Conservation (phyloP, 2,888 invertebrate genomes). For the Pristionchus japonicus region DNA sequence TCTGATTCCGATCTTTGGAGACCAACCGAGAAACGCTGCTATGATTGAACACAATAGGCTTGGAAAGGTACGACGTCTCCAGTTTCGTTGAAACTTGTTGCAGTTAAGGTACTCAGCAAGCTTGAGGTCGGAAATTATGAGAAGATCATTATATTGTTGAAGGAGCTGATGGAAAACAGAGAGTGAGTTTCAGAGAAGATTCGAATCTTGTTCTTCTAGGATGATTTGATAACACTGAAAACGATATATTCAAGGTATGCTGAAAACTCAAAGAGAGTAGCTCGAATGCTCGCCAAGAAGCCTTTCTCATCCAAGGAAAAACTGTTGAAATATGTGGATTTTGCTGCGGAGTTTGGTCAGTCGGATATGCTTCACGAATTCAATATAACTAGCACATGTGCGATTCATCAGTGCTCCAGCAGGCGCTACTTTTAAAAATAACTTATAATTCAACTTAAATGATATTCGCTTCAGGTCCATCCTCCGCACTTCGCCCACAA, state of each 20-base stretch:
- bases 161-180: not conserved
- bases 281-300: conserved; percentile 28
- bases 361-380: not conserved
- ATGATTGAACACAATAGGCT: conserved; percentile 9
- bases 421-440: not conserved
- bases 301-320: conserved; percentile 7
- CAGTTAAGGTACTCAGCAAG: not conserved
- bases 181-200: not conserved
- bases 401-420: not conserved
- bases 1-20: conserved; percentile 4
- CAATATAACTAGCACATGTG: not conserved
- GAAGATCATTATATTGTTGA: not conserved
- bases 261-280: not conserved
- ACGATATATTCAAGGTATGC: not conserved
- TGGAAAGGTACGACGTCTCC: not conserved
- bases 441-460: not conserved
- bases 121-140: not conserved
- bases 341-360: not conserved
- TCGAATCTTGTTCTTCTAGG: no score
- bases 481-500: not conserved
- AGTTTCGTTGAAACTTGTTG: not conserved
- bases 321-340: conserved; percentile 1
- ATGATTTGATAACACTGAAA: no score
- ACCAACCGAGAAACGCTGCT: not conserved
- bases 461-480: no score